phyloP scores from a whole-genome alignment of 1,140 invertebrate species.

The Ips nitidus region DNA sequence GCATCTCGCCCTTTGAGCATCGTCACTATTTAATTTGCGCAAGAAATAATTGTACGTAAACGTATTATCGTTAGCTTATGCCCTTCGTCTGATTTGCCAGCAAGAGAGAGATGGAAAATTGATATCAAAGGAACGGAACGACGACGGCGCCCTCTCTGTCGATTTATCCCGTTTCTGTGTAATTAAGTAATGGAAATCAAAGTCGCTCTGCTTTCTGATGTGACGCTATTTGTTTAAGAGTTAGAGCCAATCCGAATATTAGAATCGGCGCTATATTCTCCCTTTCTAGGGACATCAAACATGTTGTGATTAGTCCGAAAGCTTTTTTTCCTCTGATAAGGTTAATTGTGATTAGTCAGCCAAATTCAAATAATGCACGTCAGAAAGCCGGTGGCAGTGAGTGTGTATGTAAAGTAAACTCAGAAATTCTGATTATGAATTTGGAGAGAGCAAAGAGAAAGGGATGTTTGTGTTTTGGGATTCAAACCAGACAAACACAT shows the following conservation, averaged over 20 bases:
- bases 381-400: no score
- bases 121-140: slow-evolving; percentile 44
- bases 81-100: slow-evolving; percentile 30
- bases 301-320: no score
- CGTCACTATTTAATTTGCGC: slow-evolving; percentile 42
- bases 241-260: slow-evolving; percentile 43
- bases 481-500: slow-evolving; percentile 30
- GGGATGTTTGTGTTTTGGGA: slow-evolving; percentile 35
- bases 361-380: no score
- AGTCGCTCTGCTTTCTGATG: slow-evolving; percentile 47
- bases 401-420: slow-evolving; percentile 23
- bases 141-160: slow-evolving; percentile 34
- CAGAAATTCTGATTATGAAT: slow-evolving; percentile 37
- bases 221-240: slow-evolving; percentile 47
- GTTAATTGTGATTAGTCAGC: no score
- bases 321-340: no score
- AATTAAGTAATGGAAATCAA: slow-evolving; percentile 52
- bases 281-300: background rate
- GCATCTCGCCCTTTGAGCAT: background rate
- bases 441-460: slow-evolving; percentile 32
- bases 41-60: slow-evolving; percentile 51
- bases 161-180: slow-evolving; percentile 46
- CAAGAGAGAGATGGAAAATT: background rate
- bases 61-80: slow-evolving; percentile 49
- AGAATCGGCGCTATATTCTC: slow-evolving; percentile 34